phyloP scores from a whole-genome alignment of 2,888 invertebrate species.

The Aspidapion aeneum region DNA sequence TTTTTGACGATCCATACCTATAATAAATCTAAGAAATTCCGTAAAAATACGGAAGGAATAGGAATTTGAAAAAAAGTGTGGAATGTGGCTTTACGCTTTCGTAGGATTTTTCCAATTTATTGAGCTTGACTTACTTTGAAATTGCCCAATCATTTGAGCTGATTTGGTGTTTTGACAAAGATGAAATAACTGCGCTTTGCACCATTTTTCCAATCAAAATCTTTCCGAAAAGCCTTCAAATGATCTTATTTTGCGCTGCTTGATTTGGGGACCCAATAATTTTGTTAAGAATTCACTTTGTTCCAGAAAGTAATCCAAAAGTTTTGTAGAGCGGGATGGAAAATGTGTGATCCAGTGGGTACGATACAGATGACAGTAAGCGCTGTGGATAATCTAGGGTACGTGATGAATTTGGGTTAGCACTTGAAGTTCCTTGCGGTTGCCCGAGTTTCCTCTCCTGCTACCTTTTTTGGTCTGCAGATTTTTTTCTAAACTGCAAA shows the following conservation, averaged over 20 bases:
- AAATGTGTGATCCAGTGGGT: not conserved
- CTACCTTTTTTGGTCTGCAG: slow-evolving; percentile 79
- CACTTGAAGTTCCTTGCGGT: slow-evolving; percentile 79
- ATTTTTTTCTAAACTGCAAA: slow-evolving; percentile 75
- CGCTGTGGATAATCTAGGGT: slow-evolving; percentile 56
- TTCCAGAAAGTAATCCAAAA: no score
- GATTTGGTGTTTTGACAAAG: slow-evolving; percentile 23
- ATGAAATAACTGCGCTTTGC: slow-evolving; percentile 38
- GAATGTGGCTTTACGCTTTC: no score
- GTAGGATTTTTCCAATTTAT: not conserved
- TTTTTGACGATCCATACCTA: no score
- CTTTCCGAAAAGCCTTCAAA: no score
- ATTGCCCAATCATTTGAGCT: slow-evolving; percentile 32
- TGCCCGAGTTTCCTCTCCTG: slow-evolving; percentile 80
- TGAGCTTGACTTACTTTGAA: slow-evolving; percentile 33
- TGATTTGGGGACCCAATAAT: not conserved
- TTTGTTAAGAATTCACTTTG: not conserved
- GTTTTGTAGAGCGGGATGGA: not conserved
- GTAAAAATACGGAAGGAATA: no score
- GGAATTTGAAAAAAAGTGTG: no score
- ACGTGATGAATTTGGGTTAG: slow-evolving; percentile 83
- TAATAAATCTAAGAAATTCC: no score
- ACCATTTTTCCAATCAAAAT: slow-evolving; percentile 37
- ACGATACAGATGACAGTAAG: not conserved
- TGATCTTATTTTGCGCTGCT: no score